Percentiles rank a stretch among this genome's conserved stretches.
Evolutionary conservation across 2,888 invertebrate genomes (phyloP).

Genomic region (Strigamia crassipes): DNA sequence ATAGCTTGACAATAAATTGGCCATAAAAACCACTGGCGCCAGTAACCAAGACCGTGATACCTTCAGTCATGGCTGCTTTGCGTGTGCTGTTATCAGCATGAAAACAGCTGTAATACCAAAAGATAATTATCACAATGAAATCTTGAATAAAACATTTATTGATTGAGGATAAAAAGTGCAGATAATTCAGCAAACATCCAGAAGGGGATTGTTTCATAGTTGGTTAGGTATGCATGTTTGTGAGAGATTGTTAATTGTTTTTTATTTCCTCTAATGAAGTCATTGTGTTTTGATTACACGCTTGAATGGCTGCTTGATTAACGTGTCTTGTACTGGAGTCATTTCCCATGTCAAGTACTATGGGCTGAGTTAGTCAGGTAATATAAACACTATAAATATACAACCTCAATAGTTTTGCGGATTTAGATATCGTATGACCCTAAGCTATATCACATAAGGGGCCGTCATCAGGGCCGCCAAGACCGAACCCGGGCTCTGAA

Average conservation of each 20-base stretch:
- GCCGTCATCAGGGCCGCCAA: too few relatives aligned
- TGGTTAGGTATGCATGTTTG: not conserved
- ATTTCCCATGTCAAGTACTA: too few relatives aligned
- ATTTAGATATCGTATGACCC: too few relatives aligned
- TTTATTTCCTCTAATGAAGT: slow-evolving; percentile 9
- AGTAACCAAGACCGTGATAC: slow-evolving; percentile 22
- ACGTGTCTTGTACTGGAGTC: not conserved
- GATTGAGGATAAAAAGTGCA: not conserved
- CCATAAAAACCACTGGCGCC: slow-evolving; percentile 68
- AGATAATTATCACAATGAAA: not conserved
- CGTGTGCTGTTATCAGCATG: not conserved
- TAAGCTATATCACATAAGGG: too few relatives aligned
- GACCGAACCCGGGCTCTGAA: too few relatives aligned
- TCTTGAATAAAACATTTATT: not conserved
- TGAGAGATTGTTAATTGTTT: not conserved
- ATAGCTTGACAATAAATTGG: slow-evolving; percentile 66
- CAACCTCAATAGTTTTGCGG: too few relatives aligned
- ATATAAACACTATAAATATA: too few relatives aligned
- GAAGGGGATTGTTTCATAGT: not conserved
- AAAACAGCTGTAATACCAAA: not conserved
- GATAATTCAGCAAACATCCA: not conserved
- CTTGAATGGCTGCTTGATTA: not conserved
- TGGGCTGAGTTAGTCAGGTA: too few relatives aligned
- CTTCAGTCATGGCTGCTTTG: not conserved
- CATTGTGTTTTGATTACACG: slow-evolving; percentile 12